These are phyloP conservation scores for Conomelus anceps DNA, from an alignment of 2,888 invertebrate genomes.

Conservation along the genomic window DNA sequence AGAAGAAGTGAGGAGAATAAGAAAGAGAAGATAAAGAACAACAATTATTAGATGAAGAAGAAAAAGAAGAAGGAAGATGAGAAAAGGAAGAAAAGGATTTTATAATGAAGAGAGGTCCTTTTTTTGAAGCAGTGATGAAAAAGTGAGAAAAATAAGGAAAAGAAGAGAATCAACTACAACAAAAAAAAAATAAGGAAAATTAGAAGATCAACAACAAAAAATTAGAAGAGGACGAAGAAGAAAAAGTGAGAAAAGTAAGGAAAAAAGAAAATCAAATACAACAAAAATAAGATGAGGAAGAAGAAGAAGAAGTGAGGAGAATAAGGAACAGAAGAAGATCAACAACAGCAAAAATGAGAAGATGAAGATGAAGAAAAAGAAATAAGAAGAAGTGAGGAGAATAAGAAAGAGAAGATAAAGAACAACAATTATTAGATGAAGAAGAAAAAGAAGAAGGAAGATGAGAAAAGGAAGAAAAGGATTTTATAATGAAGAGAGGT, in stretches of 20 bases:
- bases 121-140: constrained; percentile 9
- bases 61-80: neutral
- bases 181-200: constrained; percentile 11
- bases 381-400: too few species aligned
- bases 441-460: too few species aligned
- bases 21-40: neutral
- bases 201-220: too few species aligned
- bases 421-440: too few species aligned
- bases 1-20: neutral
- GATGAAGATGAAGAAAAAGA: too few species aligned
- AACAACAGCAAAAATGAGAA: too few species aligned
- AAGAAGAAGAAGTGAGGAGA: too few species aligned
- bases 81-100: neutral
- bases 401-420: too few species aligned
- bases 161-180: neutral
- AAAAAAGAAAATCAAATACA: constrained; percentile 1
- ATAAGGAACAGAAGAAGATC: too few species aligned
- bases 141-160: neutral
- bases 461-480: neutral
- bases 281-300: neutral
- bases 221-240: constrained; percentile 15
- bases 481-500: too few species aligned
- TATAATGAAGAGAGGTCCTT: constrained; percentile 27
- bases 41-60: neutral
- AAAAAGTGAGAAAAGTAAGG: constrained; percentile 11